Evolutionary conservation across 2,888 invertebrate species (phyloP), one percentile per base, ranked within the genome.

Genomic region (Congeria kusceri): DNA sequence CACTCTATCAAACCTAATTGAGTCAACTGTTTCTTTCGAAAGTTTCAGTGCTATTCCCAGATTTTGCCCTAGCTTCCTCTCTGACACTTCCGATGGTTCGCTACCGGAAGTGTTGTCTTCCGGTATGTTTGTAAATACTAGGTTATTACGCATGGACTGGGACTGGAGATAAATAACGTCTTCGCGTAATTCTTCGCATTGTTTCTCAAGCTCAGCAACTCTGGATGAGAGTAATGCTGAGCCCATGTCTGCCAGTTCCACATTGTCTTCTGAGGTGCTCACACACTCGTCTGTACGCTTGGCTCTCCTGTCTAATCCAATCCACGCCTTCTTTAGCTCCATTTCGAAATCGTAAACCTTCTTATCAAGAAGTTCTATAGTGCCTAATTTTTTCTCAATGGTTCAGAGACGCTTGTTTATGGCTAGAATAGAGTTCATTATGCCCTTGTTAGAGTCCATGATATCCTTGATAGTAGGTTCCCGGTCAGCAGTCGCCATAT

Each of bases 171-270:
- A n/a, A n/a, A n/a, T n/a, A n/a, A n/a, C 15, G 20, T 61, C 61
- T 28, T 29, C 32, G 13, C 61, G 29, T 32, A 61, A 25, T 25
- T 58, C 58, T 7, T 58, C 58, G 18, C 28, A 7, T 23, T 58
- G 58, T 25, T 58, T 58, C 58, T 58, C 58, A 18, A 58, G 58
- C 27, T 20, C 58, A 15, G 58, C 58, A 18, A 58, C 58, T 7
- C 58, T 23, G 23, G 20, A 20, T 3, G 58, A 58, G 58, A 58
- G 25, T 25, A 58, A 25, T 3, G 20, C 58, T 25, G 58, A 20
- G 20, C 58, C 58, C 58, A 58, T 58, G 58, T 58, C 58, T 15
- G 23, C 58, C 4, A 25, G 23, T 15, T 58, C 58, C 27, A 58
- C 58, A 23, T 25, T 18, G 23, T 58, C 58, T 25, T 58, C 58